These are phyloP conservation scores for Cremastobaeus sp. DNA, from an alignment of 2,888 invertebrate genomes.

Conservation along the genomic window DNA sequence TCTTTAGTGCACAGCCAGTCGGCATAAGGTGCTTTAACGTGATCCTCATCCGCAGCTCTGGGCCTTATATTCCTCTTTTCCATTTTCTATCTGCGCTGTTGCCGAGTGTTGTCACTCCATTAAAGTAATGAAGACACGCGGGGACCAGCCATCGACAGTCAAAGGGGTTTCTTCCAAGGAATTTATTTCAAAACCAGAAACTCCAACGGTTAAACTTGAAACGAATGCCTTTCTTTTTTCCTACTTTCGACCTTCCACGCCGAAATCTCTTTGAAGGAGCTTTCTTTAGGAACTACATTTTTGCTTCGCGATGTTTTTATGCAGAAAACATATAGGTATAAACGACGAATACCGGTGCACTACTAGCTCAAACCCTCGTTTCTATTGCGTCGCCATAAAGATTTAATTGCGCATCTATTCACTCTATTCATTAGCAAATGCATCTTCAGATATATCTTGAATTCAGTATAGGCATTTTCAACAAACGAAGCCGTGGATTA, in stretches of 20 bases:
- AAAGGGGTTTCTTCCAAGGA: constrained; percentile 74
- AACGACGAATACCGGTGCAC: no score
- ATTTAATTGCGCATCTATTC: no score
- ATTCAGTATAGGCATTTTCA: no score
- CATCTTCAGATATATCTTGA: no score
- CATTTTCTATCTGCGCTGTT: constrained; percentile 42
- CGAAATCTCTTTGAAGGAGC: constrained; percentile 45
- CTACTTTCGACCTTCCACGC: constrained; percentile 46
- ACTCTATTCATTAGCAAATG: no score
- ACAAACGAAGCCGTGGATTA: no score
- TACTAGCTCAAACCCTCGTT: no score
- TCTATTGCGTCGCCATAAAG: no score
- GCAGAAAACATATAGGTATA: neutral
- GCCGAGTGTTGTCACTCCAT: constrained; percentile 71
- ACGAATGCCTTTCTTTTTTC: constrained; percentile 66
- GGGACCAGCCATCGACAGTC: constrained; percentile 66
- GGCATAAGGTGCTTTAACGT: constrained; percentile 68
- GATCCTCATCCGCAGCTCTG: constrained; percentile 54
- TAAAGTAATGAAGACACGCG: constrained; percentile 77
- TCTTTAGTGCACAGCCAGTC: constrained; percentile 35
- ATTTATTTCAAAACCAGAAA: constrained; percentile 71
- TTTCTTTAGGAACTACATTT: constrained; percentile 39
- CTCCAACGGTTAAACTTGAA: constrained; percentile 72
- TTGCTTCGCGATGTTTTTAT: constrained; percentile 4
- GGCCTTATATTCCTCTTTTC: constrained; percentile 43